Conservation (phyloP, 2,797 vertebrate genomes). For the Chromobotia macracanthus region DNA sequence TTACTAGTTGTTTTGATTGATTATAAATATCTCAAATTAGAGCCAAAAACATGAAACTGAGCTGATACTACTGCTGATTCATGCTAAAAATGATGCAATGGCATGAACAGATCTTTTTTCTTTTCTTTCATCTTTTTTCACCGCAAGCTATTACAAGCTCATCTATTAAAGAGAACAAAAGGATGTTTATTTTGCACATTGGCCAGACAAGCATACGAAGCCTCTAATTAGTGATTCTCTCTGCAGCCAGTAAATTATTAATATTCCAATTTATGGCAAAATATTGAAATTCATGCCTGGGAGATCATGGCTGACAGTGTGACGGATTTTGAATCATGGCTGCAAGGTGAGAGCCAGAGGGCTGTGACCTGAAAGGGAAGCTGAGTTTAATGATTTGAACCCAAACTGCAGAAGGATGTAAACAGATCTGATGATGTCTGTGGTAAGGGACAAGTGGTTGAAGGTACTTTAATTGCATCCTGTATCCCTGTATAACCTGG, state of each 20-base stretch:
- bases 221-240: slow-evolving; percentile 74
- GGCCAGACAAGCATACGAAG: slow-evolving; percentile 46
- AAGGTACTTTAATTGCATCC: slow-evolving; percentile 39
- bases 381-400: slow-evolving; percentile 53
- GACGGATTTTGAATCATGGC: slow-evolving; percentile 61
- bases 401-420: slow-evolving; percentile 42
- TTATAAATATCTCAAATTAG: neutral
- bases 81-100: slow-evolving; percentile 21
- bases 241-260: slow-evolving; percentile 76
- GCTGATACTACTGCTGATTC: slow-evolving; percentile 6
- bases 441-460: slow-evolving; percentile 32
- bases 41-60: slow-evolving; percentile 6
- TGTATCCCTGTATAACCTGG: slow-evolving; percentile 22
- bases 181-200: slow-evolving; percentile 60
- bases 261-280: slow-evolving; percentile 74
- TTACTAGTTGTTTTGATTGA: neutral
- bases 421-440: slow-evolving; percentile 38
- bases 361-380: slow-evolving; percentile 47
- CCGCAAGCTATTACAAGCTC: slow-evolving; percentile 22
- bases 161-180: slow-evolving; percentile 58
- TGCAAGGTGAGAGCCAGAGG: slow-evolving; percentile 43
- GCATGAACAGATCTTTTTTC: neutral
- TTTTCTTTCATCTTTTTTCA: slow-evolving; percentile 30
- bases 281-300: slow-evolving; percentile 72
- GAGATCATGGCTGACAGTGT: slow-evolving; percentile 55